phyloP scores from a whole-genome alignment of 92 coral and sea anemone genomes.

The Phymanthus crucifer region DNA sequence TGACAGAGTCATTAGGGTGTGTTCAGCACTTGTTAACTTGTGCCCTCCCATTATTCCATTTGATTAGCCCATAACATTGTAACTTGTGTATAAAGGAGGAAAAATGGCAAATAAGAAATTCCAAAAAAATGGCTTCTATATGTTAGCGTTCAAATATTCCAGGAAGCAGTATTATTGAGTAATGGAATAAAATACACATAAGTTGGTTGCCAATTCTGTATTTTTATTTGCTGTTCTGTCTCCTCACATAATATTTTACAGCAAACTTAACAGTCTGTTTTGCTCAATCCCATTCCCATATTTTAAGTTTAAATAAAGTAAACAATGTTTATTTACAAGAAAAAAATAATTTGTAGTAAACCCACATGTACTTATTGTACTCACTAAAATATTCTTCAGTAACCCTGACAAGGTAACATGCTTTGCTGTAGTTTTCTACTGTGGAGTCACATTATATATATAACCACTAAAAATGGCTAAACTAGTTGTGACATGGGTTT shows the following conservation, averaged over 20 bases:
- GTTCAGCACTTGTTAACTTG: conserved; percentile 59
- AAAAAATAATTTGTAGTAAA: conserved; percentile 18
- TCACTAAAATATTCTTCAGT: no score
- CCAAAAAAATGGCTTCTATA: conserved; percentile 15
- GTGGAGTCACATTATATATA: no score
- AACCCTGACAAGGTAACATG: no score
- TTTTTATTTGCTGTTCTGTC: neutral
- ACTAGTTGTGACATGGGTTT: no score
- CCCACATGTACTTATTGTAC: conserved; percentile 12
- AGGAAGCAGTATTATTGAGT: conserved; percentile 5
- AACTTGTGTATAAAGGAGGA: conserved; percentile 20
- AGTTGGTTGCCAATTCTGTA: no score
- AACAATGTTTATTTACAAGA: conserved; percentile 6
- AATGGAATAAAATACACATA: no score
- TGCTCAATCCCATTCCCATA: conserved; percentile 2
- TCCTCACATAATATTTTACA: conserved; percentile 14
- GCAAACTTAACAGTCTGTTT: conserved; percentile 2
- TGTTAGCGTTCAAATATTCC: conserved; percentile 11
- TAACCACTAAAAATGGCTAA: no score
- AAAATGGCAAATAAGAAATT: conserved; percentile 24
- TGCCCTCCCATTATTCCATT: conserved; percentile 57
- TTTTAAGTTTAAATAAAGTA: conserved; percentile 4
- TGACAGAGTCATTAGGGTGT: conserved; percentile 55
- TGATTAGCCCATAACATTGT: conserved; percentile 23
- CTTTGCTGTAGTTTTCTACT: no score